Conservation (phyloP, 1,140 invertebrate genomes). For the Caenorhabditis brenneri region DNA sequence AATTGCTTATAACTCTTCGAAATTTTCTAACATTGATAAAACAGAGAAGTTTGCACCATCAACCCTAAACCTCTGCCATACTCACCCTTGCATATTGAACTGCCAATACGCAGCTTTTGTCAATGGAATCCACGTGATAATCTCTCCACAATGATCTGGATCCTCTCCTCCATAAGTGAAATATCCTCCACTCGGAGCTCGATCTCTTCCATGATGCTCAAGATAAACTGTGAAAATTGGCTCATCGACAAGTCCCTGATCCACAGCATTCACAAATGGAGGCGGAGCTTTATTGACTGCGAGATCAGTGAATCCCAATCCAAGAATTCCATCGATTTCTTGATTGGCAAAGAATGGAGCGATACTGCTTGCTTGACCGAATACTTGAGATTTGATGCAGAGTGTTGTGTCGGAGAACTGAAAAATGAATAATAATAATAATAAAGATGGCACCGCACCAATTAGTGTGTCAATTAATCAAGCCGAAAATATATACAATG, state of each 20-base stretch:
- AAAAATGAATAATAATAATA: constrained; percentile 16
- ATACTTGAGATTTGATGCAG: constrained; percentile 42
- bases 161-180: constrained; percentile 55
- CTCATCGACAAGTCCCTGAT: constrained; percentile 50
- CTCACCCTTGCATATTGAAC: constrained; percentile 51
- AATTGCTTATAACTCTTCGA: too few species aligned
- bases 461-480: too few species aligned
- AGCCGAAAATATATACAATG: too few species aligned
- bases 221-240: constrained; percentile 54
- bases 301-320: constrained; percentile 48
- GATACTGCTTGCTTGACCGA: constrained; percentile 50
- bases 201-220: constrained; percentile 12
- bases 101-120: constrained; percentile 49
- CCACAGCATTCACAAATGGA: constrained; percentile 53
- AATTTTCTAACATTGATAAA: too few species aligned
- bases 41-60: neutral
- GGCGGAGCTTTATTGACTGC: constrained; percentile 39
- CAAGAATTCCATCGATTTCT: constrained; percentile 55
- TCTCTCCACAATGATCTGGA: constrained; percentile 42
- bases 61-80: neutral
- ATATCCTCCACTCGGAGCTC: constrained; percentile 34
- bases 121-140: constrained; percentile 48
- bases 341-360: constrained; percentile 36
- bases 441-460: too few species aligned
- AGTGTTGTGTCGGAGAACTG: constrained; percentile 42